Evolutionary conservation across 2,888 invertebrate genomes (phyloP).

Genomic region (Bruchidius siliquastri): DNA sequence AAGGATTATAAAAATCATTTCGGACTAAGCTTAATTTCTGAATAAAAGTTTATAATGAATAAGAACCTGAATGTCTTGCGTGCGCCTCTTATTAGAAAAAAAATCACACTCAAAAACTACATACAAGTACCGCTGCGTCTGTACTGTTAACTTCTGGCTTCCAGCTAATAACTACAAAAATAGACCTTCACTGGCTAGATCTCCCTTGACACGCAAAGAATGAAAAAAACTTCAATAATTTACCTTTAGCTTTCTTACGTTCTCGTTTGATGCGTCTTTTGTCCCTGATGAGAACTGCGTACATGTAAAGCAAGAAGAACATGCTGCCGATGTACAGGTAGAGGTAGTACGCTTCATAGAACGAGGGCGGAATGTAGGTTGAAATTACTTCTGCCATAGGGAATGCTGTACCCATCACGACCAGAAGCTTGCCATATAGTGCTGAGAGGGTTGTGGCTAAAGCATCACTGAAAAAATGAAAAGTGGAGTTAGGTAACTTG

Average conservation of each 20-base stretch:
- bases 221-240: conserved; percentile 10
- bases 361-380: conserved; percentile 87
- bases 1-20: too few relatives aligned
- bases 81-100: too few relatives aligned
- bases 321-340: conserved; percentile 68
- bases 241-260: conserved; percentile 21
- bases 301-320: conserved; percentile 64
- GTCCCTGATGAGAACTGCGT: conserved; percentile 64
- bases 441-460: conserved; percentile 86
- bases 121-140: too few relatives aligned
- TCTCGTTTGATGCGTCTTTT: conserved; percentile 38
- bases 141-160: too few relatives aligned
- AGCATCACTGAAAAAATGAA: conserved; percentile 64
- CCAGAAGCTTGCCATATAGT: conserved; percentile 86
- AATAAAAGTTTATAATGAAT: too few relatives aligned
- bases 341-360: conserved; percentile 74
- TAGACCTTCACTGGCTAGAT: too few relatives aligned
- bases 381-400: conserved; percentile 96
- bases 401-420: conserved; percentile 92
- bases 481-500: background rate
- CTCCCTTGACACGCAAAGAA: too few relatives aligned
- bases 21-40: too few relatives aligned
- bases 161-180: too few relatives aligned
- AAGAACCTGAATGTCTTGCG: too few relatives aligned
- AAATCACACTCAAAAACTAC: too few relatives aligned